Conservation (phyloP, 2,888 invertebrate genomes). For the Argyra leucocephala region DNA sequence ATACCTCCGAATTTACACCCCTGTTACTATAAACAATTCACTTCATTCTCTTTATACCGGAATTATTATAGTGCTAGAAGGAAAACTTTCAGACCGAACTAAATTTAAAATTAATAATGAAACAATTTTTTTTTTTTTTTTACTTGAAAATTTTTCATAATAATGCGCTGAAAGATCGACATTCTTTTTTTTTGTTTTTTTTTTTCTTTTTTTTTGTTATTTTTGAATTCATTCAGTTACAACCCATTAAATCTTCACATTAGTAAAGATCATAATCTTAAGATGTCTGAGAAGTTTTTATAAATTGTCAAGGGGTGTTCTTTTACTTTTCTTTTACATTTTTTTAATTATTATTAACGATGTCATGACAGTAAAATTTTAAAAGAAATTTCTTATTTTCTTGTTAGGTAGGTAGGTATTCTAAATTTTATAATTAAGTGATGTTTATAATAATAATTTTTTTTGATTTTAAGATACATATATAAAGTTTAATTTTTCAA, state of each 20-base stretch:
- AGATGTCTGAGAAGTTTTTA: background rate
- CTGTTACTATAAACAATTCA: background rate
- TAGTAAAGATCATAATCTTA: too few species aligned
- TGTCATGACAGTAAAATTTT: background rate
- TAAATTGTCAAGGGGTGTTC: background rate
- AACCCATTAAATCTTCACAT: background rate
- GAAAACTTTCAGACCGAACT: too few species aligned
- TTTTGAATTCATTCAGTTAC: background rate
- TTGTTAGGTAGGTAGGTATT: too few species aligned
- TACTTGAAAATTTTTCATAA: background rate
- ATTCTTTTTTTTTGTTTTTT: background rate
- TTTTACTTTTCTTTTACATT: background rate
- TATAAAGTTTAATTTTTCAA: too few species aligned
- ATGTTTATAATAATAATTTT: too few species aligned
- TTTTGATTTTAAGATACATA: too few species aligned
- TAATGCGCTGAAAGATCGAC: background rate
- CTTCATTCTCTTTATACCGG: too few species aligned
- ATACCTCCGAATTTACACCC: background rate
- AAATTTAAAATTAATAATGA: background rate
- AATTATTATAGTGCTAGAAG: too few species aligned
- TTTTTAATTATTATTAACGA: background rate
- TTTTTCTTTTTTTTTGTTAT: background rate
- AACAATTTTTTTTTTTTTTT: too few species aligned
- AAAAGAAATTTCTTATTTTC: background rate
- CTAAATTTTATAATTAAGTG: too few species aligned